Evolutionary conservation across 2,113 vertebrate genomes (phyloP).

Genomic region (Panthera tigris): DNA sequence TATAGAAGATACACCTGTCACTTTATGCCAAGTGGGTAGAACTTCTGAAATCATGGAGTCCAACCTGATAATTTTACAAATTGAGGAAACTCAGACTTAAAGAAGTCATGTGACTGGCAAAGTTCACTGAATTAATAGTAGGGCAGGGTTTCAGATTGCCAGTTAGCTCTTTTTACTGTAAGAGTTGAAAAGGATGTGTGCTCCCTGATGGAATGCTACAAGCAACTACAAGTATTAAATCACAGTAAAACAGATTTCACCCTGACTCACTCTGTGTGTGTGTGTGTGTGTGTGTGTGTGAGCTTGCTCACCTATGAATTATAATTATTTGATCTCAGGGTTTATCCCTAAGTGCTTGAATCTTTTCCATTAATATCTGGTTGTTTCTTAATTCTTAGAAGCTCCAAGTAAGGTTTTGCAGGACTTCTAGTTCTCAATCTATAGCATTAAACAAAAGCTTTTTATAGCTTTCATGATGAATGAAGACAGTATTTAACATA

Average conservation of each 20-base stretch:
- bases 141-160: neutral
- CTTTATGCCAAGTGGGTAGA: neutral
- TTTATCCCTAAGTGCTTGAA: neutral
- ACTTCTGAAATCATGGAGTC: neutral
- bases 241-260: neutral
- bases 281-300: neutral
- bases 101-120: neutral
- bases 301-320: neutral
- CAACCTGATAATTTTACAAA: neutral
- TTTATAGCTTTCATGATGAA: neutral
- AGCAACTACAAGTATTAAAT: neutral
- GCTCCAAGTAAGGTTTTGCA: neutral
- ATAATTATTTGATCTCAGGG: neutral
- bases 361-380: neutral
- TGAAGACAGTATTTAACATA: neutral
- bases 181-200: neutral
- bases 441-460: neutral
- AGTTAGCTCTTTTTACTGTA: neutral
- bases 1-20: neutral
- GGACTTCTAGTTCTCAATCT: neutral
- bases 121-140: neutral
- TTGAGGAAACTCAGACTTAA: neutral
- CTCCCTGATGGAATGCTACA: neutral
- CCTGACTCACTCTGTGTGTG: neutral
- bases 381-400: neutral